Evolutionary conservation across 1,140 invertebrate genomes (phyloP), one percentile per base, ranked within the genome.

Genomic region (Micrasema longulum): DNA sequence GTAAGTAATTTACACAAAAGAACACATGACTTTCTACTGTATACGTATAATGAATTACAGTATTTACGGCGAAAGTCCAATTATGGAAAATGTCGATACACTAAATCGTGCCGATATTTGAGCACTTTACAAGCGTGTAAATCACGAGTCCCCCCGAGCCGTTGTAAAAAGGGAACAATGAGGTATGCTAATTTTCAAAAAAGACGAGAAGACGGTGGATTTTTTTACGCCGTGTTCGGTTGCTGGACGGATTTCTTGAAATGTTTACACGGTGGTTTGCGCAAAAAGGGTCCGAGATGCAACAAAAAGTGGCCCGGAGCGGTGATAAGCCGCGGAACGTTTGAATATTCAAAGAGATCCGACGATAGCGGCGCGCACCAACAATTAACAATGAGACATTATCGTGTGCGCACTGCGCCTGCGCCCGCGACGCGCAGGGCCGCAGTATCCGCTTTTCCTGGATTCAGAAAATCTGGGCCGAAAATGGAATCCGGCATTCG

Each of bases 351-450:
- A 75, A 75, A 75, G 73, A 75, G 73, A 75, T 75, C 73, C 73
- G 73, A 23, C 47, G 73, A 75, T 75, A 75, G 66, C 69, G 55
- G 68, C 65, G 69, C 69, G 69, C 69, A 66, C 69, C 62, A 52
- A 75, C 73, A 75, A 75, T 75, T 72, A 75, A 75, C 73, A 75
- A 75, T 75, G 73, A 75, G 73, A 75, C 73, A 75, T 75, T 75
- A 75, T 75, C 73, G 73, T 69, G 65, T 63, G 65, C 71, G 23
- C 66, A 20, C 36, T 63, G 48, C n/a, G 26, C 22, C 41, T n/a
- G n/a, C n/a, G n/a, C n/a, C n/a, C n/a, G 57, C 11, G 38, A 41
- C 16, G 36, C 52, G 60, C 68, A 74, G 63, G 41, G 68, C 31
- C 60, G 36, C 18, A 36, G 18, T 12, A 63, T 50, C 38, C 45